Evolutionary conservation across 2,797 vertebrate species (phyloP), one percentile per base, ranked within the genome.

Genomic region (Chelmon rostratus): DNA sequence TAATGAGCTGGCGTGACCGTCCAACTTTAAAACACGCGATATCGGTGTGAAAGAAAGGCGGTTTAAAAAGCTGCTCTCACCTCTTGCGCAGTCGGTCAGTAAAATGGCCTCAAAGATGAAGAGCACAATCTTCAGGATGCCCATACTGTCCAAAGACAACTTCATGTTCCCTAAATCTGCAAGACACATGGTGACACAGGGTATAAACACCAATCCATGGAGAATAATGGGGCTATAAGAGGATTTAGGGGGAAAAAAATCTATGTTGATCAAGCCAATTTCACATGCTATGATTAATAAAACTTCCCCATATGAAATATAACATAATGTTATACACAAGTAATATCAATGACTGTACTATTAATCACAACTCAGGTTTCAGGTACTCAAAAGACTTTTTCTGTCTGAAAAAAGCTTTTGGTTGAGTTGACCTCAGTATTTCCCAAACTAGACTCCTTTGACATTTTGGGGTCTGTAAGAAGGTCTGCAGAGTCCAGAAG

Each of bases 41-140:
- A 47, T 46, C 19, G 56, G 40, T 5, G 10, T 37, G 19, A 64
- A 65, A 77, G 6, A 18, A 70, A 71, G 68, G 47, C 40, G 4
- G 7, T 38, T 69, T 40, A 61, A 19, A 31, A 67, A 81, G 65
- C 58, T 63, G 31, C 42, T 54, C 91, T 91, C 86, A 95, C 94
- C 94, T 93, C 93, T 90, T 44, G 91, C 89, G 2, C 93, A 91
- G 87, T 94, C 79, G 2, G 90, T 86, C 81, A 95, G 84, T 18
- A 94, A 65, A 81, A 90, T 82, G 31, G 88, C 88, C 84, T 93
- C 85, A 47, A 91, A 85, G 87, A 94, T 61, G 86, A 94, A 69
- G 57, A 94, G 79, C 79, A 91, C 57, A 68, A 91, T 86, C 84
- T 91, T 92, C 85, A 94, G 83, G 85, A 90, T 9, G 40, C 74